Base-by-base conservation (phyloP, 1,140 invertebrate genomes). In the Dermatophagoides farinae region DNA sequence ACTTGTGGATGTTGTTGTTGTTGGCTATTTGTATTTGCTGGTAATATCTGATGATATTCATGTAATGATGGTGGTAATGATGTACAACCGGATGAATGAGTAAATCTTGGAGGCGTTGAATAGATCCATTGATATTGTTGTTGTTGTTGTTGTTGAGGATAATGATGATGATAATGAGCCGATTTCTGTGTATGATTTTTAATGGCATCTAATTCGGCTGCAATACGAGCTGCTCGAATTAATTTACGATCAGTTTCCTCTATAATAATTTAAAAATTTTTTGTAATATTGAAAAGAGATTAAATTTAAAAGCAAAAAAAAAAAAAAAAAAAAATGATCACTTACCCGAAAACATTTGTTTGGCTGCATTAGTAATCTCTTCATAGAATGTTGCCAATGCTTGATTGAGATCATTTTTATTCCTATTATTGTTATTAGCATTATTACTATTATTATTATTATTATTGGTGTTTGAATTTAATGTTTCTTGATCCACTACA, bases 191-290 rank as follows among this genome's bases (percentile, higher is more conserved):
- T 2, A 31, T 31, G 31, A 55, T 20, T 55, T 23, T 55, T 55
- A 39, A 55, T 55, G 23, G 25, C 53, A 23, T 55, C 53, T 31
- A 55, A 44, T 25, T 55, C 53, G 41, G 53, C 53, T 18, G 53
- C 53, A 44, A 55, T 55, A 41, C 53, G 53, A 38, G 53, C 53
- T 39, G 53, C 53, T 20, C 53, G 16, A 12, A 55, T n/a, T 25
- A 55, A 16, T 40, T 55, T 55, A 4, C 53, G 53, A 55, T 55
- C 53, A 39, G 53, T 55, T 14, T 55, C 53, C n/a, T 55, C 53
- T 50, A 20, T 49, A 11, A 22, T 8, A 9, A 49, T 11, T 54
- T 10, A 16, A 54, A 38, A 55, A 55, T 38, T 55, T 55, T 40
- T 25, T n/a, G n/a, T n/a, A n/a, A 55, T 41, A 38, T 23, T 12